A percentile compares a stretch with the other conserved stretches of the same genome.
Conservation (phyloP, 2,797 vertebrate species). For the Yasuhikotakia modesta region DNA sequence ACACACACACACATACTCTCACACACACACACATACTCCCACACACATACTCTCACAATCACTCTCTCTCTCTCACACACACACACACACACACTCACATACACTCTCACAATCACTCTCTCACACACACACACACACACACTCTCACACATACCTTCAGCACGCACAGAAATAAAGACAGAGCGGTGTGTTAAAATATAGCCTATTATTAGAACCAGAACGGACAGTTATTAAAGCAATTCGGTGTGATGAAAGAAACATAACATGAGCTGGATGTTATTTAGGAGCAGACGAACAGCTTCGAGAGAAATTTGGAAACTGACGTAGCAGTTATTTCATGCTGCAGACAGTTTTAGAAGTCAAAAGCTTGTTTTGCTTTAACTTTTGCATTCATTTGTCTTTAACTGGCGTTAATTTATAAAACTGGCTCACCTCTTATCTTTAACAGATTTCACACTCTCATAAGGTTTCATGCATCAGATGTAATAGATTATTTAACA, state of each 20-base stretch:
- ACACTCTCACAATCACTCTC: too few species aligned
- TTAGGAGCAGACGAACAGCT: constrained; percentile 35
- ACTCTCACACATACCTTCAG: constrained; percentile 24
- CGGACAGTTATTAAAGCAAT: constrained; percentile 29
- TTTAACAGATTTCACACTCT: too few species aligned
- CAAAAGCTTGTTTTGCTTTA: neutral
- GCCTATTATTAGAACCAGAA: constrained; percentile 43
- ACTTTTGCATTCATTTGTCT: too few species aligned
- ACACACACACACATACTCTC: too few species aligned
- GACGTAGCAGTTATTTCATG: constrained; percentile 22
- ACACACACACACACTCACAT: constrained; percentile 28
- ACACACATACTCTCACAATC: neutral
- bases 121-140: too few species aligned
- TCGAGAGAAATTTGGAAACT: constrained; percentile 17
- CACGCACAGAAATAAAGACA: constrained; percentile 45
- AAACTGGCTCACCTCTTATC: too few species aligned
- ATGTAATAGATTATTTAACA: constrained; percentile 17
- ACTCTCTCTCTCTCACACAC: too few species aligned
- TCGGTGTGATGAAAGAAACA: constrained; percentile 35
- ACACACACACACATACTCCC: too few species aligned
- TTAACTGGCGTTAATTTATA: too few species aligned
- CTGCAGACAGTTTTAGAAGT: neutral
- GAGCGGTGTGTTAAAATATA: constrained; percentile 41
- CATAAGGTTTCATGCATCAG: too few species aligned
- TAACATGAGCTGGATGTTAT: constrained; percentile 21